These are phyloP conservation scores for Cryptocephalus primarius DNA, from an alignment of 2,888 invertebrate genomes.

Conservation along the genomic window DNA sequence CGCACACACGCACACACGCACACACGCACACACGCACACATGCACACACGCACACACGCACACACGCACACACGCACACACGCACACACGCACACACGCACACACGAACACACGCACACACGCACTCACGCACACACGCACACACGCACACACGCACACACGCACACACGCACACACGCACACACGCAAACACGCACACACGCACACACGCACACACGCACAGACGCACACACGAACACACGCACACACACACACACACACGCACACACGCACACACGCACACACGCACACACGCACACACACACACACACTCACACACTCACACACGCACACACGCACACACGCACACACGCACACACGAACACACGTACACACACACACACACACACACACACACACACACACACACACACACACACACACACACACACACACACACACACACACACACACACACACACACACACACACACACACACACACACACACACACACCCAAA, in stretches of 20 bases:
- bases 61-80: slow-evolving; percentile 1
- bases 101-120: not conserved
- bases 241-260: too few relatives aligned
- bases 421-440: slow-evolving; percentile 1
- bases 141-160: slow-evolving; percentile 1
- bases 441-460: not conserved
- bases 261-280: not conserved
- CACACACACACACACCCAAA: too few relatives aligned
- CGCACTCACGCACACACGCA: not conserved
- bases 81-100: slow-evolving; percentile 1
- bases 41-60: not conserved
- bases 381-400: not conserved
- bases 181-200: slow-evolving; percentile 1
- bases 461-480: too few relatives aligned
- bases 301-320: too few relatives aligned
- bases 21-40: not conserved
- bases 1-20: slow-evolving; percentile 1
- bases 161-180: slow-evolving; percentile 1
- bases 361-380: too few relatives aligned
- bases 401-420: not conserved
- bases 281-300: not conserved
- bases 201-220: not conserved
- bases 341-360: too few relatives aligned
- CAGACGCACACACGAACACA: not conserved
- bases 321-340: too few relatives aligned